Percentiles rank a stretch among this genome's conserved stretches.
Conservation (phyloP, 2,797 vertebrate species). For the Platalea minor region DNA sequence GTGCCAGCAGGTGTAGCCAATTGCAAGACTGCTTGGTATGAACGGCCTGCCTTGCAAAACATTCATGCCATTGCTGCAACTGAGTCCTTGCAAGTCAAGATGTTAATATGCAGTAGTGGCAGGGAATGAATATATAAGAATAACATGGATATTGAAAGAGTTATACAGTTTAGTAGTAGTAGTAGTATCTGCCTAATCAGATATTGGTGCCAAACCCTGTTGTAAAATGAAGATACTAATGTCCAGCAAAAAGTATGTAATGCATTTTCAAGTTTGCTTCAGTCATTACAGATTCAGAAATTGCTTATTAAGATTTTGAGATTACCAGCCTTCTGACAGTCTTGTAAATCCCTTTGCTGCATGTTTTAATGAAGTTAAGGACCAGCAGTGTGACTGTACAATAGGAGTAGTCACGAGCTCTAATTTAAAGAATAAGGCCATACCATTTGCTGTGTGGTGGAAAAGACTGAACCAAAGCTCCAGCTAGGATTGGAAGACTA, state of each 20-base stretch:
- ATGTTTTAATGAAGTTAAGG: background rate
- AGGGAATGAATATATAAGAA: background rate
- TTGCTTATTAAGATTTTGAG: background rate
- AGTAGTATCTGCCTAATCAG: background rate
- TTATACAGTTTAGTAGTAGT: background rate
- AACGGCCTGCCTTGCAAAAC: background rate
- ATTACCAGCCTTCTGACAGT: background rate
- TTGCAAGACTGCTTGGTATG: background rate
- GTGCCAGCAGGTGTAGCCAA: background rate
- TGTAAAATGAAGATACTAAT: background rate
- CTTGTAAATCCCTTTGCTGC: background rate
- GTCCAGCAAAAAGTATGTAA: background rate
- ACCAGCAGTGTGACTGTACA: background rate
- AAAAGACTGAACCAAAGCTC: background rate
- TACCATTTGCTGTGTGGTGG: background rate
- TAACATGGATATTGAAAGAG: background rate
- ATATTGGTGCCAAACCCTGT: background rate
- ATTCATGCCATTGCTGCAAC: background rate
- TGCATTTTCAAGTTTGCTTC: background rate
- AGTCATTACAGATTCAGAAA: background rate
- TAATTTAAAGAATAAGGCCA: background rate
- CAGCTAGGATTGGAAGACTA: background rate
- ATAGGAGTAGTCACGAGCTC: background rate
- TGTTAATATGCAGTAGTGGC: background rate
- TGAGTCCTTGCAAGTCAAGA: background rate